Base-by-base conservation (phyloP, 2,113 vertebrate genomes). In the Zosterops japonicus region DNA sequence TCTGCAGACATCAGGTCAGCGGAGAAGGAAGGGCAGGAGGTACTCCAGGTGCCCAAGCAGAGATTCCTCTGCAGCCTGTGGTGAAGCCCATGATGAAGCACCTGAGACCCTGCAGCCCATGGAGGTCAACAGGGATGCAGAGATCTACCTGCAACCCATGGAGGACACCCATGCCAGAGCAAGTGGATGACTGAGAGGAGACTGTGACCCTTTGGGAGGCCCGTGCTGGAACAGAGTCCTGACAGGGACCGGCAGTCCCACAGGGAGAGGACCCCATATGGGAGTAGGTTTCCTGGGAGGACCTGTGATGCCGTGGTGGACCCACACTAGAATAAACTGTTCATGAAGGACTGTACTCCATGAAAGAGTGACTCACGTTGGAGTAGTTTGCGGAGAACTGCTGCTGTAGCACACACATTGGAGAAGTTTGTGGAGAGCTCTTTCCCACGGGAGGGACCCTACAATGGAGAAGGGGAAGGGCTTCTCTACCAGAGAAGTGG, bases 291-390 rank as follows among this genome's bases (percentile, higher is more conserved):
- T 50, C 31, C 31, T 35, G 36, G 31, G 24, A 42, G 46, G 15
- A 70, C 15, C 15, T 11, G 14, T 42, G 46, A 24, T 52, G 9
- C 15, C 36, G 6, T 15, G 31, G 36, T 6, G 3, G 24, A 24
- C 20, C 5, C 36, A 35, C 56, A 25, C 21, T 35, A 41, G 33
- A 71, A 27, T 25, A 36, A 27, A 6, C 16, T 31, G 15, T 24
- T 70, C 36, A 12, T 24, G 55, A 70, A 52, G 46, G 36, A 60
- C 15, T 83, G 39, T 27, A 31, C 21, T 44, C 16, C 47, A 13
- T 36, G 36, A 31, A 52, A 31, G 56, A 25, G 36, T 20, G 16
- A 31, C 12, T 6, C 10, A 8, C 0, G 0, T 5, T 44, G 56
- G 36, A 23, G 28, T 6, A 31, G 27, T 36, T 33, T 44, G 46